These are phyloP conservation scores for Odontothrips loti DNA, from an alignment of 2,888 invertebrate species.

Conservation along the genomic window DNA sequence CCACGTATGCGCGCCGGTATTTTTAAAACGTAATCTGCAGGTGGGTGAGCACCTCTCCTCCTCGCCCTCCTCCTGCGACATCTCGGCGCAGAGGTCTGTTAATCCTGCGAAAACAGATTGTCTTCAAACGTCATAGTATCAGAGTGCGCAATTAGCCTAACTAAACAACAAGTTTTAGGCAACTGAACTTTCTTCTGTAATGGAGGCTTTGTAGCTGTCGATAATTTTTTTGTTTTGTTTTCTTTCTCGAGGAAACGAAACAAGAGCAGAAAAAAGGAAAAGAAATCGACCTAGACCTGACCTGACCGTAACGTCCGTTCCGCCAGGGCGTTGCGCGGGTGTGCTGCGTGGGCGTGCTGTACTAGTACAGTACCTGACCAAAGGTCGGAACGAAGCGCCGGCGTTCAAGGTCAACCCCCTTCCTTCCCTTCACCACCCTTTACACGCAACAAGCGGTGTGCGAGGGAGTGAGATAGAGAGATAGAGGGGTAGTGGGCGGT, in stretches of 20 bases:
- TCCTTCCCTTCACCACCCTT: background rate
- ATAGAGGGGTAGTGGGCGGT: background rate
- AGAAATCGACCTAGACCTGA: background rate
- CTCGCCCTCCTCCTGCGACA: no score
- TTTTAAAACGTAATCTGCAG: no score
- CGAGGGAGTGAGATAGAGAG: background rate
- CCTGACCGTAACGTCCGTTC: background rate
- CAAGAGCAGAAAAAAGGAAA: background rate
- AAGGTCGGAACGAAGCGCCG: background rate
- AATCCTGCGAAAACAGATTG: no score
- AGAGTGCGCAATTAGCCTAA: no score
- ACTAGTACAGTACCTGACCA: slow-evolving; percentile 4
- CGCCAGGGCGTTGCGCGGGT: background rate
- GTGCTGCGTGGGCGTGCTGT: background rate
- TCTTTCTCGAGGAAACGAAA: background rate
- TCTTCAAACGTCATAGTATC: no score
- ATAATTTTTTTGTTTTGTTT: background rate
- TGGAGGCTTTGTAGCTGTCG: background rate
- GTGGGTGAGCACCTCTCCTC: no score
- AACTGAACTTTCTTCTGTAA: no score
- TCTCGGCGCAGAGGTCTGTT: no score
- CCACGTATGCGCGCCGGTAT: no score
- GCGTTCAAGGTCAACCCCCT: background rate
- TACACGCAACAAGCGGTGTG: slow-evolving; percentile 5
- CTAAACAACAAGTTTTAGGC: no score